These are phyloP conservation scores for Antheraea pernyi DNA, from an alignment of 1,140 invertebrate species.

Conservation along the genomic window DNA sequence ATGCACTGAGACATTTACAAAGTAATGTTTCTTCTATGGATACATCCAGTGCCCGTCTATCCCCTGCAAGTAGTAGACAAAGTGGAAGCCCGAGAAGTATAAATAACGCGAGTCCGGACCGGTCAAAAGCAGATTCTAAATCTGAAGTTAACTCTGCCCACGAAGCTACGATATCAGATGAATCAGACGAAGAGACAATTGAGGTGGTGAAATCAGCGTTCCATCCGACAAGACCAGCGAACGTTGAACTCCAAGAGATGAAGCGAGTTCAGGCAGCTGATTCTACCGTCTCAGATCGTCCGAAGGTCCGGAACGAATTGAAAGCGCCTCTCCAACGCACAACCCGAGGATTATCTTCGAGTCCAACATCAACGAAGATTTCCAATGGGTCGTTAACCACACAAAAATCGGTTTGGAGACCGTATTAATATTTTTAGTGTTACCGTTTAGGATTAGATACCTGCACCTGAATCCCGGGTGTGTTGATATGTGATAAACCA, in stretches of 20 bases:
- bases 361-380: slow-evolving; percentile 81
- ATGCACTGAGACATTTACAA: slow-evolving; percentile 69
- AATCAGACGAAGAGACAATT: slow-evolving; percentile 83
- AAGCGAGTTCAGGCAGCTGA: slow-evolving; percentile 79
- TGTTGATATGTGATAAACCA: slow-evolving; percentile 73
- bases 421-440: slow-evolving; percentile 80
- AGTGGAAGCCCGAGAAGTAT: slow-evolving; percentile 76
- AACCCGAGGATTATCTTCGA: slow-evolving; percentile 67
- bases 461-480: slow-evolving; percentile 40
- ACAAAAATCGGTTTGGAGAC: slow-evolving; percentile 87
- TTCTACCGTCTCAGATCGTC: slow-evolving; percentile 80
- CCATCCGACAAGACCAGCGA: slow-evolving; percentile 79
- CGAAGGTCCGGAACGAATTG: slow-evolving; percentile 75
- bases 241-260: slow-evolving; percentile 71
- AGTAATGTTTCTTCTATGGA: slow-evolving; percentile 72
- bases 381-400: slow-evolving; percentile 77
- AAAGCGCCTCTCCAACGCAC: slow-evolving; percentile 81
- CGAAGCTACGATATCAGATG: slow-evolving; percentile 82
- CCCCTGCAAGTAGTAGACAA: slow-evolving; percentile 79
- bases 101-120: slow-evolving; percentile 68
- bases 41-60: slow-evolving; percentile 72
- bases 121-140: slow-evolving; percentile 77
- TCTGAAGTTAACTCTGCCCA: slow-evolving; percentile 82
- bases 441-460: slow-evolving; percentile 36
- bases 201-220: slow-evolving; percentile 89